Conservation (phyloP, 1,140 invertebrate species). For the Drosophila lacertosa region DNA sequence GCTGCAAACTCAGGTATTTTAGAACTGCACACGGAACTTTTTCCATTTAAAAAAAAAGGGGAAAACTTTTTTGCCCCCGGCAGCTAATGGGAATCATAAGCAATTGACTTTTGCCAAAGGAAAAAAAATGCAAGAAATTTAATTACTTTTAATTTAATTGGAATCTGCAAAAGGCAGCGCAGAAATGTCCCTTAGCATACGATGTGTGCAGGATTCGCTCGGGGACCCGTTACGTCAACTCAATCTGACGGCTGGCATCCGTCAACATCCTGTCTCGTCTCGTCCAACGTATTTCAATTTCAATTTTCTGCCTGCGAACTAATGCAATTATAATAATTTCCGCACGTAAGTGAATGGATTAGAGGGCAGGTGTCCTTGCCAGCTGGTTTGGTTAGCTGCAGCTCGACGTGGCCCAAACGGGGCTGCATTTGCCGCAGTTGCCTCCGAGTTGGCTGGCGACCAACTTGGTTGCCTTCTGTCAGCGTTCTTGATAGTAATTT, state of each 20-base stretch:
- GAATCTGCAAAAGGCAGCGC: constrained; percentile 5
- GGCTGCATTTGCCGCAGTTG: constrained; percentile 31
- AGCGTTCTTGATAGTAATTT: constrained; percentile 64
- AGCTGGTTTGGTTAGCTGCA: constrained; percentile 19
- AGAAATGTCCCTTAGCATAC: constrained; percentile 11
- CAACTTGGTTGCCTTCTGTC: constrained; percentile 59
- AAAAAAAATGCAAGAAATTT: constrained; percentile 29
- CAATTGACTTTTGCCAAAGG: constrained; percentile 8
- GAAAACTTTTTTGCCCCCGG: background rate
- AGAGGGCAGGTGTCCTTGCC: constrained; percentile 58
- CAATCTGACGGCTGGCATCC: constrained; percentile 42
- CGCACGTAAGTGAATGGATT: constrained; percentile 69
- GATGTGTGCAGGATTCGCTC: constrained; percentile 7
- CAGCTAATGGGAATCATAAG: constrained; percentile 44
- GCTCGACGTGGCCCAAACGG: background rate
- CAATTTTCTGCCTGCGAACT: constrained; percentile 79
- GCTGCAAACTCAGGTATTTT: constrained; percentile 54
- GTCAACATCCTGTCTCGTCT: constrained; percentile 61
- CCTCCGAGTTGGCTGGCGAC: constrained; percentile 57
- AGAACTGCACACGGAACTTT: constrained; percentile 42
- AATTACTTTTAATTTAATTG: constrained; percentile 47
- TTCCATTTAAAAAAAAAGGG: constrained; percentile 51
- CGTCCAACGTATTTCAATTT: constrained; percentile 69
- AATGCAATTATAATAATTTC: constrained; percentile 82
- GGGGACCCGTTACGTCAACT: constrained; percentile 13